Conservation (phyloP, 2,797 vertebrate species). For the Silurus aristotelis region DNA sequence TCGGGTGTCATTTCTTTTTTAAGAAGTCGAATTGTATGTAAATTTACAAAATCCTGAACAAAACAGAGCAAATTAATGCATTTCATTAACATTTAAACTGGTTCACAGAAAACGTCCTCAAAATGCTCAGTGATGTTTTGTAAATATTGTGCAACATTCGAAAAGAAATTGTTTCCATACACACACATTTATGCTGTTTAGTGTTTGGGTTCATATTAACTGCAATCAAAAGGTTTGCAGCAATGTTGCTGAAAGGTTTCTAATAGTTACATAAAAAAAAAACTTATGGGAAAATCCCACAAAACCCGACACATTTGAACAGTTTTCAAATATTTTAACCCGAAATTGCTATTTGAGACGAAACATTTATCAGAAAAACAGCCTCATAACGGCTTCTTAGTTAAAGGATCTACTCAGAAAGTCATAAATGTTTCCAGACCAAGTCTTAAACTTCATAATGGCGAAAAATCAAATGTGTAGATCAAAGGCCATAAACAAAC, state of each 20-base stretch:
- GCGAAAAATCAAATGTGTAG: neutral
- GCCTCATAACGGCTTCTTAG: neutral
- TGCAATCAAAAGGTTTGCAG: neutral
- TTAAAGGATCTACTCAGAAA: constrained; percentile 5
- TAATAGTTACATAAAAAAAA: neutral
- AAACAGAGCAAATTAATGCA: neutral
- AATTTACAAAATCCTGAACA: neutral
- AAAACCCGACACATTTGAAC: neutral
- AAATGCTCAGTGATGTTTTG: neutral
- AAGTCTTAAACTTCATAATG: neutral
- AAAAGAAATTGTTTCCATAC: too few species aligned
- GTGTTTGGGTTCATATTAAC: neutral
- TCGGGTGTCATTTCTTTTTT: too few species aligned
- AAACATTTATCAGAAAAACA: neutral
- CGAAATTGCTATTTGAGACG: neutral
- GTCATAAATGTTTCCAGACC: constrained; percentile 9
- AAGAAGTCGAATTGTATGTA: neutral
- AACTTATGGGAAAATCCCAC: neutral
- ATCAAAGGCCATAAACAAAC: constrained; percentile 12
- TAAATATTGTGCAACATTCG: neutral
- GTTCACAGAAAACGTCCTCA: neutral
- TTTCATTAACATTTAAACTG: neutral
- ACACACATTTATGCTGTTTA: too few species aligned
- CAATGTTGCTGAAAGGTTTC: neutral
- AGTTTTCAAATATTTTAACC: too few species aligned